phyloP scores from a whole-genome alignment of 2,113 vertebrate genomes.

The Arizona elegans region DNA sequence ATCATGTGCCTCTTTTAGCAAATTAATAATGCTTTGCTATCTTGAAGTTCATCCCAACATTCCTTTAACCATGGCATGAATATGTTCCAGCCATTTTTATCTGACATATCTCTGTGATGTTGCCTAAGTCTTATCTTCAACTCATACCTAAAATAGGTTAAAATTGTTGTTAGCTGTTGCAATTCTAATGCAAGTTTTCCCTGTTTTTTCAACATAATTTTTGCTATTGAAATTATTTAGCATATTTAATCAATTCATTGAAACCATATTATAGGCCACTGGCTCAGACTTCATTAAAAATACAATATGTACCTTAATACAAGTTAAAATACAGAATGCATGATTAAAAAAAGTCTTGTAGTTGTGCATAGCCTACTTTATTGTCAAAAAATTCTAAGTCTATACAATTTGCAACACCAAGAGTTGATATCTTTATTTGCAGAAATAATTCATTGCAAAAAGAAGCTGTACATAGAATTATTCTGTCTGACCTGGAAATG shows the following conservation, averaged over 20 bases:
- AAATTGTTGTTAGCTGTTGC: neutral
- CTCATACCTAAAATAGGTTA: neutral
- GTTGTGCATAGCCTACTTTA: neutral
- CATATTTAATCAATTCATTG: neutral
- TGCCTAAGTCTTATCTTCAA: neutral
- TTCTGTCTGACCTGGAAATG: neutral
- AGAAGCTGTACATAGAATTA: neutral
- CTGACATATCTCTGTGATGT: neutral
- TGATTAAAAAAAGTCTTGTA: neutral
- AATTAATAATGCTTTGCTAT: neutral
- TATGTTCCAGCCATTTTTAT: neutral
- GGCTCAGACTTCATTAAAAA: neutral
- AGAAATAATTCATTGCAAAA: neutral
- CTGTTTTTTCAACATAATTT: neutral
- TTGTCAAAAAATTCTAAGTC: neutral
- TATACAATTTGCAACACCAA: neutral
- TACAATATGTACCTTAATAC: neutral
- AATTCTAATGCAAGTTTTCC: neutral
- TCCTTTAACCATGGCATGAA: neutral
- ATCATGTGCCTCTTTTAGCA: neutral
- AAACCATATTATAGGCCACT: neutral
- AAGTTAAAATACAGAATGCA: neutral
- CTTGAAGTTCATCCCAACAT: neutral
- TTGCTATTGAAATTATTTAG: neutral
- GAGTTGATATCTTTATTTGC: neutral